phyloP scores from a whole-genome alignment of 37 sponge, comb jelly and placozoan genomes.

The Bolinopsis microptera region DNA sequence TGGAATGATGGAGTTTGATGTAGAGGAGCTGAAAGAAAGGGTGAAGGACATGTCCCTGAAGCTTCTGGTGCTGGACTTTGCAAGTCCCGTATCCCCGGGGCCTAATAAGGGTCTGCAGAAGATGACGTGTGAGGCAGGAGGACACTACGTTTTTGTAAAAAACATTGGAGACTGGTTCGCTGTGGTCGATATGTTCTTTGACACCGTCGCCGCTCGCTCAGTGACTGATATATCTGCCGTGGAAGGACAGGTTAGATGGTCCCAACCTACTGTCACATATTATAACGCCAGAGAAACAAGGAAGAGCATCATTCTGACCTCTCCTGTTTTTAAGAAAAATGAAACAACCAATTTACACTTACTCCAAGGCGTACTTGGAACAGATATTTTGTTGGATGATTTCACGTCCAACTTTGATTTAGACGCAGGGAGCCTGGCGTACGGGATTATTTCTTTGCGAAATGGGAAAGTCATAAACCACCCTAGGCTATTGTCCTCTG shows the following conservation, averaged over 20 bases:
- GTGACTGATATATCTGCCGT: neutral
- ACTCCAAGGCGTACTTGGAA: constrained; percentile 31
- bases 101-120: neutral
- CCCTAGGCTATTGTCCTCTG: neutral
- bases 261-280: neutral
- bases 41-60: neutral
- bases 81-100: constrained; percentile 18
- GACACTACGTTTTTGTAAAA: constrained; percentile 39
- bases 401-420: neutral
- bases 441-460: neutral
- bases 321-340: constrained; percentile 4
- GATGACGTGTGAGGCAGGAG: neutral
- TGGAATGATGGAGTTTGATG: neutral
- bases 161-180: constrained; percentile 11
- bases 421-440: constrained; percentile 27
- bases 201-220: neutral
- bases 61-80: constrained; percentile 12
- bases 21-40: neutral
- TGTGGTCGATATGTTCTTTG: constrained; percentile 25
- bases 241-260: constrained; percentile 9
- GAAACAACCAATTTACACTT: neutral
- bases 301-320: neutral
- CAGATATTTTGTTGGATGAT: neutral
- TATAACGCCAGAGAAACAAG: neutral
- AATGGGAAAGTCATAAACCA: constrained; percentile 18